Evolutionary conservation across 2,888 invertebrate genomes (phyloP).

Genomic region (Apotomis capreana): DNA sequence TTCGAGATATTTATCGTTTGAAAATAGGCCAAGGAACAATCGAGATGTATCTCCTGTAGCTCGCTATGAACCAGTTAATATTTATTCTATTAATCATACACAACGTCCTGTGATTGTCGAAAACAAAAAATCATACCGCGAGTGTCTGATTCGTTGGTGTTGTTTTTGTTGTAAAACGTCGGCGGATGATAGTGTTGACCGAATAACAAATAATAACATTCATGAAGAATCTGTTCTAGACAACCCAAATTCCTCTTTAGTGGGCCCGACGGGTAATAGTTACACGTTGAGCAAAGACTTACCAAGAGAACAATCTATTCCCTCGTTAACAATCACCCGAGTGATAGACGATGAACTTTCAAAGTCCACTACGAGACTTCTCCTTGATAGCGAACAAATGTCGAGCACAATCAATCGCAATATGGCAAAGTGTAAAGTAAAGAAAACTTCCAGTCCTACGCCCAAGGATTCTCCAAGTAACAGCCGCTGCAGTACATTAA

Average conservation of each 20-base stretch:
- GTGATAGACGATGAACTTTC: conserved; percentile 58
- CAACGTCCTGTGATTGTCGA: conserved; percentile 43
- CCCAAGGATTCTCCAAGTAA: conserved; percentile 54
- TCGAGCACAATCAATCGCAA: conserved; percentile 55
- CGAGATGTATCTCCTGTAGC: conserved; percentile 51
- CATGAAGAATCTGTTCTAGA: conserved; percentile 56
- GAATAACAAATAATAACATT: conserved; percentile 15
- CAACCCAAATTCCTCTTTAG: conserved; percentile 63
- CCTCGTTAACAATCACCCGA: conserved; percentile 52
- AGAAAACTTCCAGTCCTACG: conserved; percentile 47
- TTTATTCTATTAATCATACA: conserved; percentile 58
- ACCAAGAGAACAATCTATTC: conserved; percentile 44
- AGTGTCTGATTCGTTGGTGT: conserved; percentile 56
- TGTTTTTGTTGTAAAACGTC: conserved; percentile 60
- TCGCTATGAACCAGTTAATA: conserved; percentile 62
- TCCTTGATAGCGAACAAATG: conserved; percentile 63
- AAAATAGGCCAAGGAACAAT: conserved; percentile 50
- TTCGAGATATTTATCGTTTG: conserved; percentile 62
- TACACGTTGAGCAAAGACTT: conserved; percentile 61
- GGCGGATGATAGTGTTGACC: conserved; percentile 51
- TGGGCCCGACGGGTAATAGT: conserved; percentile 63
- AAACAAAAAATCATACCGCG: conserved; percentile 54
- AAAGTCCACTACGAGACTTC: conserved; percentile 64
- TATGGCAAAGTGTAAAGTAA: conserved; percentile 48
- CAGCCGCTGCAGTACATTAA: conserved; percentile 63